A percentile compares a stretch with the other conserved stretches of the same genome.
Conservation (phyloP, 2,113 vertebrate genomes). For the Bufo gargarizans region DNA sequence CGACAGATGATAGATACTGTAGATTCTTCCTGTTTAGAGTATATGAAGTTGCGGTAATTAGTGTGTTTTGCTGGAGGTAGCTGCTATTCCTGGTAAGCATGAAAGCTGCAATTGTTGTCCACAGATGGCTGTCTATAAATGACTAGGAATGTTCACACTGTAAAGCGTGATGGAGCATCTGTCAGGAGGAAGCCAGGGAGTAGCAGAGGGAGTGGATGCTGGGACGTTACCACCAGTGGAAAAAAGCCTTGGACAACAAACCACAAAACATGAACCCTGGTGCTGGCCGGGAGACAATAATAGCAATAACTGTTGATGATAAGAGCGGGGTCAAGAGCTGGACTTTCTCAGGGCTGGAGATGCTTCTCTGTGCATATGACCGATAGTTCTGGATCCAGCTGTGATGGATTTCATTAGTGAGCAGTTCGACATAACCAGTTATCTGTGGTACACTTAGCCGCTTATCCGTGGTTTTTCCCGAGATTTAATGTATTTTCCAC, state of each 20-base stretch:
- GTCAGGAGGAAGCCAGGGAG: conserved; percentile 30
- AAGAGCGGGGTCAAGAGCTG: not conserved
- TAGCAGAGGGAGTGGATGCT: not conserved
- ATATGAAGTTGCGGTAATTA: conserved; percentile 11
- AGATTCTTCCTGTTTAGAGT: not conserved
- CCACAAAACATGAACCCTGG: not conserved
- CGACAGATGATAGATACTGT: not conserved
- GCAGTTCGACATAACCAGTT: too few species aligned
- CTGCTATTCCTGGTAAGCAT: conserved; percentile 28
- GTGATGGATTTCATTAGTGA: not conserved
- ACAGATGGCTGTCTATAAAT: conserved; percentile 56
- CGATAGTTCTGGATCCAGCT: not conserved
- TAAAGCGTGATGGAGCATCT: conserved; percentile 45
- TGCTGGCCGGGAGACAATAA: too few species aligned
- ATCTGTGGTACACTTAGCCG: not conserved
- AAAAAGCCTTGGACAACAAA: not conserved
- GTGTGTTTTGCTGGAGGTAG: not conserved
- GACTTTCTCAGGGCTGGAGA: not conserved
- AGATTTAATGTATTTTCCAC: too few species aligned
- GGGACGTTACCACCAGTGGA: not conserved
- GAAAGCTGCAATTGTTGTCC: conserved; percentile 49
- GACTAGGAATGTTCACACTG: conserved; percentile 43
- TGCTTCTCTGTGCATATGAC: not conserved
- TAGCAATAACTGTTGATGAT: not conserved
- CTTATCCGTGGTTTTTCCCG: not conserved